Conservation (phyloP, 2,797 vertebrate genomes). For the Coregonus sp. region DNA sequence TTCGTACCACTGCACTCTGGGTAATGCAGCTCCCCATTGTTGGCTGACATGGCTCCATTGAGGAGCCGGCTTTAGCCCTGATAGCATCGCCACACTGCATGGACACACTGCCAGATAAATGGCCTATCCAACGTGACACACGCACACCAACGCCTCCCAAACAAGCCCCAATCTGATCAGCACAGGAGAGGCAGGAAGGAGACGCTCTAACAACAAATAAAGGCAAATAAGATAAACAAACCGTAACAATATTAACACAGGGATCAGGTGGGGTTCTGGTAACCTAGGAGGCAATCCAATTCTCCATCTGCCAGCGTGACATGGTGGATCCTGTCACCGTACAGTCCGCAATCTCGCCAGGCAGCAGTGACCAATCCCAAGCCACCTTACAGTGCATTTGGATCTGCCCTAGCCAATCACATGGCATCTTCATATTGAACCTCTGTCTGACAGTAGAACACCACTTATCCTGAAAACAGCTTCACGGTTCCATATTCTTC, state of each 20-base stretch:
- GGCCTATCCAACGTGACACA: conserved; percentile 68
- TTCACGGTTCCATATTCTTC: conserved; percentile 49
- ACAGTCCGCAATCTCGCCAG: not conserved
- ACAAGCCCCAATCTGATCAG: conserved; percentile 70
- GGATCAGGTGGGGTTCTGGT: conserved; percentile 52
- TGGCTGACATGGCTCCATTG: conserved; percentile 73
- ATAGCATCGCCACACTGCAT: conserved; percentile 73
- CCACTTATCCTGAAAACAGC: conserved; percentile 49
- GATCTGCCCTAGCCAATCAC: conserved; percentile 35
- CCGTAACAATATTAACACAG: conserved; percentile 49
- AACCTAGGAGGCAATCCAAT: conserved; percentile 54
- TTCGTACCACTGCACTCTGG: conserved; percentile 74
- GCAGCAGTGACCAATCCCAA: conserved; percentile 42
- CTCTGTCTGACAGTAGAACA: conserved; percentile 31
- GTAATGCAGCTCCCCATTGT: conserved; percentile 76
- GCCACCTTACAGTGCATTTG: conserved; percentile 5
- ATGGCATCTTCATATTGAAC: not conserved
- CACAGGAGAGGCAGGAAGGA: conserved; percentile 51
- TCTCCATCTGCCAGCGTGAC: conserved; percentile 32
- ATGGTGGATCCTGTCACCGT: conserved; percentile 9
- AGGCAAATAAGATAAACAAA: conserved; percentile 70
- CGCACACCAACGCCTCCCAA: conserved; percentile 63
- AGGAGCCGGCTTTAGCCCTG: conserved; percentile 67
- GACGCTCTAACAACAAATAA: conserved; percentile 62
- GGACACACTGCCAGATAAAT: conserved; percentile 75